Base-by-base conservation (phyloP, 2,113 vertebrate species). In the Hucho hucho region DNA sequence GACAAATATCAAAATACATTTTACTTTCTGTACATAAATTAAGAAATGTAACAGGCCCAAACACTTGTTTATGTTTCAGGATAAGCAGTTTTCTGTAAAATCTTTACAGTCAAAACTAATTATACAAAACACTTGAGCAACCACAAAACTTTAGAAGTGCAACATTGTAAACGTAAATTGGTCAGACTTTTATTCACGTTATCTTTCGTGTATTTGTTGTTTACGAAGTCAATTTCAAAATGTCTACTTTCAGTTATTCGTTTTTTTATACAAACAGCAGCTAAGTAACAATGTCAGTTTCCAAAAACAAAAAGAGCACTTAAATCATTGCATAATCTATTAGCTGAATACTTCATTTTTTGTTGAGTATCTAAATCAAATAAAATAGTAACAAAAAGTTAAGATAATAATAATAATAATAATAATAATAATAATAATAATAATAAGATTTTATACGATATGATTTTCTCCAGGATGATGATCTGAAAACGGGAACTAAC, bases 1-100 rank as follows among this genome's bases (percentile, higher is more conserved):
- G 16, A 73, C 56, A 88, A 81, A 82, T 86, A 64, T 84, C 81
- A 84, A 87, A 92, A 88, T 74, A 64, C 9, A 63, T 83, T 83
- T 84, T 80, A 91, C 91, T 85, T 90, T 88, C 89, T 84, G 89
- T 89, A 91, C 90, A 93, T 90, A 92, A 94, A 89, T 93, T 92
- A 93, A 92, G 86, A 86, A 88, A 86, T 82, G 83, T 89, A 90
- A 83, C 84, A 87, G 86, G 79, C 89, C 85, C 77, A 86, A 84
- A 78, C 20, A 22, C 26, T 67, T 61, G 4, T 56, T 22, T 59
- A 61, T 47, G 26, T 70, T 37, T 56, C 37, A 83, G 69, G 66
- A 46, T 28, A 76, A 82, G 87, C 49, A 84, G 90, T 87, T 79
- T 88, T 56, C 46, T 47, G 53, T 79, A 18, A 24, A 13, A 71